A percentile compares a stretch with the other conserved stretches of the same genome.
These are phyloP conservation scores for Lethenteron camtschaticum DNA, from an alignment of 2,113 vertebrate species.

Conservation along the genomic window DNA sequence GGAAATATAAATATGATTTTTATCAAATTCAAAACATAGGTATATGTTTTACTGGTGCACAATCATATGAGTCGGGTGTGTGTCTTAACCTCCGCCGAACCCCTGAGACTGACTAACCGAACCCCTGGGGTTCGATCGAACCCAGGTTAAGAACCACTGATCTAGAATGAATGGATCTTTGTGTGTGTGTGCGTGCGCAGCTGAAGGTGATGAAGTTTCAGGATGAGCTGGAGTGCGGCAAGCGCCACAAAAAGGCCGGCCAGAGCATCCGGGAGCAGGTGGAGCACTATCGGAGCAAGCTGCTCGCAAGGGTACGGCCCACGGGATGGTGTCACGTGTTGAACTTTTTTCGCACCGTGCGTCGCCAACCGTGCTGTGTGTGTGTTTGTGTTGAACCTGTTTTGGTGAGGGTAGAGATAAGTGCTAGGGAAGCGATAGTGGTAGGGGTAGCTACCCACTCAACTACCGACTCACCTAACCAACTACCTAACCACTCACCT, in stretches of 20 bases:
- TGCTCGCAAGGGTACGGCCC: slow-evolving; percentile 54
- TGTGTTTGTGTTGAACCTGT: not conserved
- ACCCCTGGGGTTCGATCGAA: no score
- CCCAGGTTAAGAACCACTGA: no score
- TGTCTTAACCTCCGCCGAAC: no score
- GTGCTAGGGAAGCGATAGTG: not conserved
- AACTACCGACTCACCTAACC: no score
- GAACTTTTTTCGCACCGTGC: not conserved
- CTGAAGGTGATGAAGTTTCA: slow-evolving; percentile 99
- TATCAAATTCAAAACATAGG: no score
- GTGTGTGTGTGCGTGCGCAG: slow-evolving; percentile 20
- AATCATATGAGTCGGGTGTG: no score
- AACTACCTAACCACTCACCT: no score
- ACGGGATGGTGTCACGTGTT: not conserved
- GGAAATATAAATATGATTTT: no score
- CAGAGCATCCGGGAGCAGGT: slow-evolving; percentile 92
- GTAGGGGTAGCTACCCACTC: no score
- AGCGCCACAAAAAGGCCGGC: slow-evolving; percentile 76
- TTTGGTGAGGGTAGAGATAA: not conserved
- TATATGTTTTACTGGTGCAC: no score
- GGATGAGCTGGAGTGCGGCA: slow-evolving; percentile 91
- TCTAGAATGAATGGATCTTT: no score
- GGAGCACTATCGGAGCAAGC: slow-evolving; percentile 91
- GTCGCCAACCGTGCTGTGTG: slow-evolving; percentile 4
- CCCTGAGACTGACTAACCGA: no score